Percentiles rank a stretch among this genome's conserved stretches.
Conservation (phyloP, 1,140 invertebrate species). For the Bradynema listronoti region DNA sequence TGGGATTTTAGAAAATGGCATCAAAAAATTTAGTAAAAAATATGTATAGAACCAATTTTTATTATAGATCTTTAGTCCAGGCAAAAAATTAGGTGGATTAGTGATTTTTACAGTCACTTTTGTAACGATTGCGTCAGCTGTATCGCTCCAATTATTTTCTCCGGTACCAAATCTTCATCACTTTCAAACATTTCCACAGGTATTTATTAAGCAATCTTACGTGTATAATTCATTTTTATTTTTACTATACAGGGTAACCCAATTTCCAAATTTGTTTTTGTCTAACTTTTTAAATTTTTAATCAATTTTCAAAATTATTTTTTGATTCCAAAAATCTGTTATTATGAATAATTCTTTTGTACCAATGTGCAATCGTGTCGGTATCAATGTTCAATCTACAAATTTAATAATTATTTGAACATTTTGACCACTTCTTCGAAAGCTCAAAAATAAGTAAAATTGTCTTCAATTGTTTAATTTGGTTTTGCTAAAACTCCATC, state of each 20-base stretch:
- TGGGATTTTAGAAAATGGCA: too few species aligned
- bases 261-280: too few species aligned
- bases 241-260: too few species aligned
- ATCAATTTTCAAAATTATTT: too few species aligned
- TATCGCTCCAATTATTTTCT: constrained; percentile 98
- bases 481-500: too few species aligned
- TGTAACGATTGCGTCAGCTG: constrained; percentile 93
- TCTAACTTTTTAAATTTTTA: too few species aligned
- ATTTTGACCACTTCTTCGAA: too few species aligned
- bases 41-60: neutral
- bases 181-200: constrained; percentile 96
- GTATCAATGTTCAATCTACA: neutral
- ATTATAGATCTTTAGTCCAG: constrained; percentile 86
- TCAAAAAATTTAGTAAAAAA: too few species aligned
- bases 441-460: too few species aligned
- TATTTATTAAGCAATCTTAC: constrained; percentile 77
- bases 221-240: too few species aligned
- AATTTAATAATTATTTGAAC: too few species aligned
- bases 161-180: constrained; percentile 84
- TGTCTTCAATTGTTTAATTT: too few species aligned
- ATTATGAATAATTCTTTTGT: neutral
- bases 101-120: constrained; percentile 99
- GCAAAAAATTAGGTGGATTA: constrained; percentile 92
- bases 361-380: neutral
- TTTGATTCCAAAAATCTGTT: neutral